Base-by-base conservation (phyloP, 2,113 vertebrate genomes). In the Tringa solitaria region DNA sequence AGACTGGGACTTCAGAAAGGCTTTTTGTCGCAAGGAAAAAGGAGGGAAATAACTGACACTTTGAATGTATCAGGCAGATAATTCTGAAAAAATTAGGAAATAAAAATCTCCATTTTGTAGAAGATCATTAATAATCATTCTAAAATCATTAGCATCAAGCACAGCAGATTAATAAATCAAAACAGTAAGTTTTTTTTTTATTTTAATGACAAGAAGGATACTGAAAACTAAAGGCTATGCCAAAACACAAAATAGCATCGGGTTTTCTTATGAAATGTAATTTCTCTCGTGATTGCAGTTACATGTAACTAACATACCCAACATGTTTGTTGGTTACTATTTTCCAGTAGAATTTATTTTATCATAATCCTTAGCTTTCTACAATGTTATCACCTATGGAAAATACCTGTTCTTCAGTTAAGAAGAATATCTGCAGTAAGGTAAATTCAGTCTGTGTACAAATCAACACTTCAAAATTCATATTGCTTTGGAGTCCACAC, bases 151-250 rank as follows among this genome's bases (percentile, higher is more conserved):
- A 60, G 30, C 21, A 87, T 70, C 54, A 81, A 91, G 11, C 73
- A 56, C 24, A 83, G 35, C 16, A 90, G 35, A 89, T 32, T 14
- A 68, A 78, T 75, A 82, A 87, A 87, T 63, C 43, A 89, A 76
- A 27, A 3, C 15, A 54, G 30, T 67, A 75, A 14, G 35, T 37
- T 54, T 63, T 86, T 63, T 86, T 13, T 57, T 94, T 53, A 54
- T 90, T 41, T 63, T 89, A 82, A 81, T 23, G 6, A 27, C 41
- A 80, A 46, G 46, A 56, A 30, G 14, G 17, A 45, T 59, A 81
- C 22, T 61, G 43, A 88, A 91, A 79, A 90, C 51, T 30, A 12
- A 87, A 74, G 26, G 24, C 14, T 76, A 68, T 37, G 17, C 14
- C 59, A 67, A 88, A 75, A 46, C 20, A 57, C 46, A 88, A 89